Evolutionary conservation across 2,113 vertebrate genomes (phyloP).

Genomic region (Trachemys scripta): DNA sequence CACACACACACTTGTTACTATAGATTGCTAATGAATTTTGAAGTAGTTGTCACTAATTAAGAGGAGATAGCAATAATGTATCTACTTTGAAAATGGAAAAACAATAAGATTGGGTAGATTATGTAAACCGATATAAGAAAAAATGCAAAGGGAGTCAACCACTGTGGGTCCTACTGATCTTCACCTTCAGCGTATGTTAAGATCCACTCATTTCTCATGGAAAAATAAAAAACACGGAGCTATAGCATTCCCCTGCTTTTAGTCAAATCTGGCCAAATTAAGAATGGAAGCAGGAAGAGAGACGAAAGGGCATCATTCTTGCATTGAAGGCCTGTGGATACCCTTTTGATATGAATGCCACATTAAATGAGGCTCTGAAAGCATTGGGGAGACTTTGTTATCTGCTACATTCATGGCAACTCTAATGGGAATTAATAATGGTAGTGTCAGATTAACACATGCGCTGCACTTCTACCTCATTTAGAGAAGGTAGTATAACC

Average conservation of each 20-base stretch:
- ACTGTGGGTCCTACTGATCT: background rate
- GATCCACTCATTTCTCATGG: background rate
- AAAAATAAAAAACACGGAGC: background rate
- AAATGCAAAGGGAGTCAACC: background rate
- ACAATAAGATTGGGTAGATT: background rate
- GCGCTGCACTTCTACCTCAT: background rate
- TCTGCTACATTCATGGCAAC: background rate
- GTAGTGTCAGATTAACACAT: background rate
- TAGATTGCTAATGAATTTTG: fast-evolving
- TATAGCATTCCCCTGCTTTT: background rate
- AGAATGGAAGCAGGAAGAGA: background rate
- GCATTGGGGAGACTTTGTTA: background rate
- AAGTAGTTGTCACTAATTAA: background rate
- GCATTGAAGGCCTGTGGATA: fast-evolving
- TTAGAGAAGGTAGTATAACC: background rate
- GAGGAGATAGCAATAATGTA: background rate
- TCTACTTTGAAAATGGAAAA: constrained; percentile 1
- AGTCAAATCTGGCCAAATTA: background rate
- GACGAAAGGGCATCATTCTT: background rate
- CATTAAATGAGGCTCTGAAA: background rate
- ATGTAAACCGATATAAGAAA: background rate
- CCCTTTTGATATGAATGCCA: background rate
- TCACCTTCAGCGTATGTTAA: background rate
- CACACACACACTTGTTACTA: background rate
- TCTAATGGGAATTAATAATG: background rate